A percentile compares a stretch with the other conserved stretches of the same genome.
These are phyloP conservation scores for Gymnodraco acuticeps DNA, from an alignment of 2,797 vertebrate species.

Conservation along the genomic window DNA sequence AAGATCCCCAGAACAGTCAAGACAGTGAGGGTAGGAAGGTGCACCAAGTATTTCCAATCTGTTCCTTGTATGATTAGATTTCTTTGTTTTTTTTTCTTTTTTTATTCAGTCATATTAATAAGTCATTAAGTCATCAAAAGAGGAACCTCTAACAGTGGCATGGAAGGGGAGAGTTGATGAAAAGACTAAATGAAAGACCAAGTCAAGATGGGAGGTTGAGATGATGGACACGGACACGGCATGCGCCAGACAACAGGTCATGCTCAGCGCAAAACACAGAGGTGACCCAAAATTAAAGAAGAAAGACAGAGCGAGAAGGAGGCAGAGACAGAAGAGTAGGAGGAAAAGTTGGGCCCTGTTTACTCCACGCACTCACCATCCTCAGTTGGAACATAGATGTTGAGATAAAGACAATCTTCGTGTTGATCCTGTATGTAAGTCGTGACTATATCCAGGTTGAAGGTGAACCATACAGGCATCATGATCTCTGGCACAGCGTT, in stretches of 20 bases:
- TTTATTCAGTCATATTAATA: conserved; percentile 63
- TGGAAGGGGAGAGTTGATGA: conserved; percentile 88
- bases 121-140: conserved; percentile 85
- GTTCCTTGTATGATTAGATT: conserved; percentile 73
- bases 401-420: conserved; percentile 98
- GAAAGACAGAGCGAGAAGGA: conserved; percentile 57
- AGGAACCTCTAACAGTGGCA: conserved; percentile 91
- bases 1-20: conserved; percentile 85
- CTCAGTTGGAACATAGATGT: conserved; percentile 99
- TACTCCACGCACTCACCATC: conserved; percentile 97
- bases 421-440: conserved; percentile 99
- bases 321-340: conserved; percentile 57
- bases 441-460: conserved; percentile 99
- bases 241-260: conserved; percentile 88
- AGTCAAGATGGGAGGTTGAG: conserved; percentile 83
- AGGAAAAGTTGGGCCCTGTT: conserved; percentile 63
- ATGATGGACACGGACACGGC: conserved; percentile 84
- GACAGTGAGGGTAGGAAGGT: conserved; percentile 86
- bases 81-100: conserved; percentile 60
- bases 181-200: conserved; percentile 87
- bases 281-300: conserved; percentile 73
- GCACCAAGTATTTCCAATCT: conserved; percentile 83
- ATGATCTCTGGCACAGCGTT: conserved; percentile 99
- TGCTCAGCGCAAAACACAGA: conserved; percentile 89
- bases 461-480: conserved; percentile 99